Evolutionary conservation across 2,797 vertebrate genomes (phyloP).

Genomic region (Luscinia luscinia): DNA sequence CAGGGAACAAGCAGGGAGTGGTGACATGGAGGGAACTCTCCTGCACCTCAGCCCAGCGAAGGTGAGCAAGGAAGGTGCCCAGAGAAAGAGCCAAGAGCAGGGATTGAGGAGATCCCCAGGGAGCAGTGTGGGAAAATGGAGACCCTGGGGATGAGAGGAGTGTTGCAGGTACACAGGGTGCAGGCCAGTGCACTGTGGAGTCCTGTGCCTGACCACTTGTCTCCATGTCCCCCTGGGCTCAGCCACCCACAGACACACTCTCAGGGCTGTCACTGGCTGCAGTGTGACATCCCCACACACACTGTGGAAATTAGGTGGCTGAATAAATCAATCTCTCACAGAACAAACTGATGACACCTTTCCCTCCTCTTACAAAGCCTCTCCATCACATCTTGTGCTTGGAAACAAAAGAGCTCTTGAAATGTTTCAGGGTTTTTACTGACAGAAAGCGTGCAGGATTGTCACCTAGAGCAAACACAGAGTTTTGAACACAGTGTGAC

Average conservation of each 20-base stretch:
- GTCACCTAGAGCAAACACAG: neutral
- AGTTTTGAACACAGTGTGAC: neutral
- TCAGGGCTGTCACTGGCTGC: neutral
- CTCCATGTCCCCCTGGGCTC: rapidly evolving
- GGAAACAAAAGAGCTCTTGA: neutral
- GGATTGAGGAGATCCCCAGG: neutral
- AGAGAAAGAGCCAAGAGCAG: neutral
- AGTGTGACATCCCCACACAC: neutral
- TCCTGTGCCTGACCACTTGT: neutral
- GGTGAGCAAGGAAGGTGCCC: rapidly evolving
- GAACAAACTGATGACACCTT: neutral
- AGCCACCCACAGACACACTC: rapidly evolving
- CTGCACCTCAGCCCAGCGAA: neutral
- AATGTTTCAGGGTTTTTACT: neutral
- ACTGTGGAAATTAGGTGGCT: neutral
- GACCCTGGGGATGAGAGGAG: too few species aligned
- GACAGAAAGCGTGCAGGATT: neutral
- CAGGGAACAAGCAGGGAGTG: neutral
- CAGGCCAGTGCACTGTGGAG: rapidly evolving
- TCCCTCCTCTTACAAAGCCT: neutral
- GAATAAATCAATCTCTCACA: neutral
- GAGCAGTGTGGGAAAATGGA: neutral
- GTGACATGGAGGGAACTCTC: neutral
- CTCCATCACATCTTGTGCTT: neutral
- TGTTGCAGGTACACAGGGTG: neutral